A percentile compares a stretch with the other conserved stretches of the same genome.
phyloP scores from a whole-genome alignment of 2,888 invertebrate genomes.

The Actias luna region DNA sequence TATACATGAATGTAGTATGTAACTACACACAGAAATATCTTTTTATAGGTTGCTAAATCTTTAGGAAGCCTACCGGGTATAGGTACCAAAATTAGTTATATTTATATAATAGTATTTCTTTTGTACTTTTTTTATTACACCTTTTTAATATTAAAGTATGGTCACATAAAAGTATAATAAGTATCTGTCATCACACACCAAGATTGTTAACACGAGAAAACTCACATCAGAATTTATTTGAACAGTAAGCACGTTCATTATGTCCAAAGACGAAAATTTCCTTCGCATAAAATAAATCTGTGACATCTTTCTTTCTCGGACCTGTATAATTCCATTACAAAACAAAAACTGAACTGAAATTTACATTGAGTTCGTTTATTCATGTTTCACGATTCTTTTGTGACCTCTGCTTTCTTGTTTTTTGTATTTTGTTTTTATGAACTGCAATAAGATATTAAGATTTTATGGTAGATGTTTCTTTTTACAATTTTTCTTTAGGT shows the following conservation, averaged over 20 bases:
- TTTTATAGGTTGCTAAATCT: too few relatives aligned
- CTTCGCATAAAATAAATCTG: constrained; percentile 19
- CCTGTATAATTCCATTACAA: constrained; percentile 17
- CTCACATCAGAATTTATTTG: neutral
- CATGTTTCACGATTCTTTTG: constrained; percentile 20
- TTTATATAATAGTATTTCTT: too few relatives aligned
- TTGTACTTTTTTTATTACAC: too few relatives aligned
- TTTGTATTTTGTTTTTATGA: constrained; percentile 21
- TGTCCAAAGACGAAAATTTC: constrained; percentile 11
- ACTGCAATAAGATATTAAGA: constrained; percentile 13
- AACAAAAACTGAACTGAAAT: constrained; percentile 21
- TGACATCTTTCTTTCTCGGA: constrained; percentile 16
- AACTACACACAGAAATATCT: too few relatives aligned
- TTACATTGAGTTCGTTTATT: constrained; percentile 22
- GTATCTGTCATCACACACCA: neutral
- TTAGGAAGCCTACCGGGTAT: too few relatives aligned
- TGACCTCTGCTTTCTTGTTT: constrained; percentile 19
- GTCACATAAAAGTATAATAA: neutral
- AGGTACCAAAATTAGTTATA: too few relatives aligned
- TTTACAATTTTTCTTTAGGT: constrained; percentile 10
- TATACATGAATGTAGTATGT: too few relatives aligned
- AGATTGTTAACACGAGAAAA: neutral
- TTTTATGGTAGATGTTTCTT: constrained; percentile 15
- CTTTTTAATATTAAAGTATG: too few relatives aligned
- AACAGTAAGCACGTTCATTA: constrained; percentile 13